A percentile compares a stretch with the other conserved stretches of the same genome.
Evolutionary conservation across 2,797 vertebrate species (phyloP).

Genomic region (Tenualosa thibaudeaui): DNA sequence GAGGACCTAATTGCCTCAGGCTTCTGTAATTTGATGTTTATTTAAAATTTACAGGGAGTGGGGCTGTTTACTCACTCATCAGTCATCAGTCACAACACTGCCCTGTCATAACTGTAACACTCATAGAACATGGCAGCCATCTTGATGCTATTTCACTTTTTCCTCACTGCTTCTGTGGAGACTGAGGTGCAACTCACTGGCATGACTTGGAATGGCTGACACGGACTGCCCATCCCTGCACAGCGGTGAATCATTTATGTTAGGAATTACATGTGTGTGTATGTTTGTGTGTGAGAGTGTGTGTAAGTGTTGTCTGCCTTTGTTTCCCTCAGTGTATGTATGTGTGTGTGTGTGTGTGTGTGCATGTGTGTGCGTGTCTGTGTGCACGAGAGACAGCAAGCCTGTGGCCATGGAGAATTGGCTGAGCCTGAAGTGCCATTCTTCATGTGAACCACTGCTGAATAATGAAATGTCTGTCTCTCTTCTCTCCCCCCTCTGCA

Average conservation of each 20-base stretch:
- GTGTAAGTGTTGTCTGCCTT: background rate
- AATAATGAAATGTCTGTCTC: slow-evolving; percentile 13
- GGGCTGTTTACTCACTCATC: background rate
- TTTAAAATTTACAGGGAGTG: background rate
- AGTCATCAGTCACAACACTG: background rate
- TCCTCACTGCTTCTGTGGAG: background rate
- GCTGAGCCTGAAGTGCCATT: slow-evolving; percentile 9
- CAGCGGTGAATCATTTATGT: slow-evolving; percentile 19
- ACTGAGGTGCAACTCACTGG: background rate
- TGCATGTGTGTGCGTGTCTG: background rate
- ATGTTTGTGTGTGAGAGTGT: background rate
- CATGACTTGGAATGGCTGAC: background rate
- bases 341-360: background rate
- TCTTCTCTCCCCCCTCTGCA: background rate
- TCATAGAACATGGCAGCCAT: background rate
- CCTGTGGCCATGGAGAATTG: slow-evolving; percentile 4
- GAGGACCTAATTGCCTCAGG: background rate
- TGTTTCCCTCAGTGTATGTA: background rate
- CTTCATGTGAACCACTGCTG: slow-evolving; percentile 13
- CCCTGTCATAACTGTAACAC: background rate
- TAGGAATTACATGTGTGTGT: background rate
- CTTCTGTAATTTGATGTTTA: slow-evolving; percentile 3
- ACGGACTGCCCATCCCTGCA: background rate
- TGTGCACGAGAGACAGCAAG: background rate
- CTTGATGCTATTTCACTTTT: background rate